These are phyloP conservation scores for Microtus oregoni DNA, from an alignment of 2,113 vertebrate species.

Conservation along the genomic window DNA sequence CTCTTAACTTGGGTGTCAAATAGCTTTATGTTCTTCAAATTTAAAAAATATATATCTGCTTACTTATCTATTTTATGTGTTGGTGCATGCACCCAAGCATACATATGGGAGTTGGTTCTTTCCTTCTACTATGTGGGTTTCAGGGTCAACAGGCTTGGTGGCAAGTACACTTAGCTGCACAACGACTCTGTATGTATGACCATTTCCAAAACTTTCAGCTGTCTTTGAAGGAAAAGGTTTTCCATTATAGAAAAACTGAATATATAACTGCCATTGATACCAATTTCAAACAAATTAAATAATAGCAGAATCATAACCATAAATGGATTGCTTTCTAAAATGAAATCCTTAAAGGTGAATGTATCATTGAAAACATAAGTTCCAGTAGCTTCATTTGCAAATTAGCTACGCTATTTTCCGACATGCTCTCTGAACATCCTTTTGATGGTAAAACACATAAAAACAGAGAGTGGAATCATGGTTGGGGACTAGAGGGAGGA, in stretches of 20 bases:
- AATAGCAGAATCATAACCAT: background rate
- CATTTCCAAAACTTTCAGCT: slow-evolving; percentile 18
- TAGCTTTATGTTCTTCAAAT: slow-evolving; percentile 7
- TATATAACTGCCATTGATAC: background rate
- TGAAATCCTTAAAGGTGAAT: background rate
- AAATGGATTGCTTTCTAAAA: slow-evolving; percentile 12
- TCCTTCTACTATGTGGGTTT: background rate
- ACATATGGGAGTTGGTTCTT: background rate
- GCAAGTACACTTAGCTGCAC: background rate
- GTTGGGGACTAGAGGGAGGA: background rate
- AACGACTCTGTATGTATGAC: background rate
- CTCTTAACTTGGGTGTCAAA: slow-evolving; percentile 17
- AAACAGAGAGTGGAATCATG: background rate
- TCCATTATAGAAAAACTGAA: slow-evolving; percentile 7
- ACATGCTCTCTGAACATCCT: background rate
- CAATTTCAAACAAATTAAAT: slow-evolving; percentile 40
- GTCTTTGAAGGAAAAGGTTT: slow-evolving; percentile 3
- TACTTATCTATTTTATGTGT: background rate
- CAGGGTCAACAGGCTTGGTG: background rate
- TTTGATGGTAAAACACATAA: background rate
- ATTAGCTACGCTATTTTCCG: background rate
- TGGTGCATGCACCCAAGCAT: background rate
- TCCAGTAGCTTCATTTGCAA: slow-evolving; percentile 1
- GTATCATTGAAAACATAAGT: background rate
- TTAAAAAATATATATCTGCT: background rate